Evolutionary conservation across 2,888 invertebrate species (phyloP), one percentile per base, ranked within the genome.

Genomic region (Thereva unica): DNA sequence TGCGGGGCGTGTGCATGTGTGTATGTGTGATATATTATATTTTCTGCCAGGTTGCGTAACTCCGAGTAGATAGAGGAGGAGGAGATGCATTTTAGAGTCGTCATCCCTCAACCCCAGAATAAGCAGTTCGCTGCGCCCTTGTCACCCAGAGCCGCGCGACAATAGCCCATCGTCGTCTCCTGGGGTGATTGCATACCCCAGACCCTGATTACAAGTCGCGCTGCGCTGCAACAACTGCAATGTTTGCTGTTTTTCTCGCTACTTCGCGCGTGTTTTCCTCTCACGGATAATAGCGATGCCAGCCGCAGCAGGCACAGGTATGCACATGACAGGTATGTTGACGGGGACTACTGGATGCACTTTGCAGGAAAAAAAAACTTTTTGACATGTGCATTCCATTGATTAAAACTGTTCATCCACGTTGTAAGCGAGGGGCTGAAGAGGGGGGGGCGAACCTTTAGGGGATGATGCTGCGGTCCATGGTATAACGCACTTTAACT

Each of bases 321-420:
- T 49, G 61, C 50, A 61, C 23, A 50, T 42, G 61, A 61, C 61
- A 61, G 50, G 50, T 59, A 49, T 47, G 40, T 23, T n/a, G 37
- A 35, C 38, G 38, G 38, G 49, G 47, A 37, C 23, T n/a, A 34
- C 40, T 40, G 61, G 41, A 61, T 61, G 50, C 47, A 59, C 23
- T 10, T 12, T 49, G 61, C 41, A 50, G 45, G 4, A 35, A 47
- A 56, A 56, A 56, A 54, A 42, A 61, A 50, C 61, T 41, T 42
- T 34, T 61, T 68, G 68, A 68, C 68, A 68, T 68, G 68, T 68
- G 63, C 65, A 68, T 65, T 66, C 68, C 66, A 68, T 68, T 68
- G 68, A 68, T 68, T 68, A 53, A 64, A 64, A 53, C 37, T 64
- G 64, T 64, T 64, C 38, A 38, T n/a, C 53, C 37, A 53, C 52